phyloP scores from a whole-genome alignment of 1,140 invertebrate species.

The Eriocheir sinensis region DNA sequence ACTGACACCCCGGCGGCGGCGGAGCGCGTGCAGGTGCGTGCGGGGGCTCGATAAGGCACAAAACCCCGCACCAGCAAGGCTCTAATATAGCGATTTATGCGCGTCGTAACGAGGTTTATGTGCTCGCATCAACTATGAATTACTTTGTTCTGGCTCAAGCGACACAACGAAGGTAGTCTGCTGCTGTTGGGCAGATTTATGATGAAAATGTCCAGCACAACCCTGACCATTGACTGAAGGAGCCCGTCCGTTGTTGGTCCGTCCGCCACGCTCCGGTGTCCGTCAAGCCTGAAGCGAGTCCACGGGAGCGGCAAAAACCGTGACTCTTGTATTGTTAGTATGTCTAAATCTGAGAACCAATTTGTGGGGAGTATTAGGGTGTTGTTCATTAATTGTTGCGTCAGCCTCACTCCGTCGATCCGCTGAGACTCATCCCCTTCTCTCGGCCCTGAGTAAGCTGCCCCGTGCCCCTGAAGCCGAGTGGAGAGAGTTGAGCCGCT shows the following conservation, averaged over 20 bases:
- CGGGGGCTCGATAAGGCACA: neutral
- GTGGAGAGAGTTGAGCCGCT: neutral
- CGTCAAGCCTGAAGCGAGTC: neutral
- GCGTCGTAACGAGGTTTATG: conserved; percentile 14
- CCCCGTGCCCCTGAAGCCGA: neutral
- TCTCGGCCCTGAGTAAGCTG: neutral
- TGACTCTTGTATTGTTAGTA: neutral
- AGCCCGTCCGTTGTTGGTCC: neutral
- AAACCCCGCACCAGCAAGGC: neutral
- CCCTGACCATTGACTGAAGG: neutral
- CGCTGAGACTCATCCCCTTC: neutral
- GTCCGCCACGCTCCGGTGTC: neutral
- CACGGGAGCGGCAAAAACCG: too few species aligned
- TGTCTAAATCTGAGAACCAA: neutral
- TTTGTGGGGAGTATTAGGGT: neutral
- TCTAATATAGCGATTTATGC: conserved; percentile 16
- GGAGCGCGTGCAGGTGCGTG: neutral
- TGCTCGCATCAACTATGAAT: neutral
- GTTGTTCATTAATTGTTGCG: neutral
- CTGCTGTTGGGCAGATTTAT: neutral
- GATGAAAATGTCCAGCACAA: neutral
- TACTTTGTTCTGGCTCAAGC: neutral
- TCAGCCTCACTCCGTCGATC: neutral
- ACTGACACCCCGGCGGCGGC: neutral
- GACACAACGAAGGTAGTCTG: neutral